phyloP scores from a whole-genome alignment of 2,888 invertebrate species.

The Unio delphinus region DNA sequence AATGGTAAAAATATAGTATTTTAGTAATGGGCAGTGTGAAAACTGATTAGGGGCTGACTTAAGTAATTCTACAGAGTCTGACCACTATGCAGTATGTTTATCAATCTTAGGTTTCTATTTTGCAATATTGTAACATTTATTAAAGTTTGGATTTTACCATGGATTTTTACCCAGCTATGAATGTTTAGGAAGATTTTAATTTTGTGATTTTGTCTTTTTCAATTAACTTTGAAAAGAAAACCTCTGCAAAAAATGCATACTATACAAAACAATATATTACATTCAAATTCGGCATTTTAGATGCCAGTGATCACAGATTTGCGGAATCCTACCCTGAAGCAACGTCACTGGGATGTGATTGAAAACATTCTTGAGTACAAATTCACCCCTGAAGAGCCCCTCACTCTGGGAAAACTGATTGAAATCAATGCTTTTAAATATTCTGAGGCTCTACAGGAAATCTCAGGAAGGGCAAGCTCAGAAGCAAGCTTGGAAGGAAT shows the following conservation, averaged over 20 bases:
- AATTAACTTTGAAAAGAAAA: too few species aligned
- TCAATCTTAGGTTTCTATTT: too few species aligned
- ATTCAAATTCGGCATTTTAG: conserved; percentile 34
- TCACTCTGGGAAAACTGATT: conserved; percentile 81
- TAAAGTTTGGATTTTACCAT: too few species aligned
- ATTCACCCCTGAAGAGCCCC: conserved; percentile 81
- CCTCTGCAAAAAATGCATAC: neutral
- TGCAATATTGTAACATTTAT: too few species aligned
- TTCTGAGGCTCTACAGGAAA: conserved; percentile 84
- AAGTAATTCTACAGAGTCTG: too few species aligned
- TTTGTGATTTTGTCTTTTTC: too few species aligned
- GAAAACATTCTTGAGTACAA: conserved; percentile 79
- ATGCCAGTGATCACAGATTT: conserved; percentile 84
- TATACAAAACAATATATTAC: neutral
- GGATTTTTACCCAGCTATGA: too few species aligned
- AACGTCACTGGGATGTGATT: conserved; percentile 88
- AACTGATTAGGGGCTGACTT: too few species aligned
- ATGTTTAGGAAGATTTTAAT: too few species aligned
- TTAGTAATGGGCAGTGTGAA: too few species aligned
- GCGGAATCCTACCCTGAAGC: conserved; percentile 84
- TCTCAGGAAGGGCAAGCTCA: conserved; percentile 89
- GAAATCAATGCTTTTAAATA: conserved; percentile 83
- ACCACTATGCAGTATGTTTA: too few species aligned
- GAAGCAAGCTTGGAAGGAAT: conserved; percentile 87
- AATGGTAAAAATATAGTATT: too few species aligned